Conservation (phyloP, 2,888 invertebrate species). For the Napeogenes sylphis region DNA sequence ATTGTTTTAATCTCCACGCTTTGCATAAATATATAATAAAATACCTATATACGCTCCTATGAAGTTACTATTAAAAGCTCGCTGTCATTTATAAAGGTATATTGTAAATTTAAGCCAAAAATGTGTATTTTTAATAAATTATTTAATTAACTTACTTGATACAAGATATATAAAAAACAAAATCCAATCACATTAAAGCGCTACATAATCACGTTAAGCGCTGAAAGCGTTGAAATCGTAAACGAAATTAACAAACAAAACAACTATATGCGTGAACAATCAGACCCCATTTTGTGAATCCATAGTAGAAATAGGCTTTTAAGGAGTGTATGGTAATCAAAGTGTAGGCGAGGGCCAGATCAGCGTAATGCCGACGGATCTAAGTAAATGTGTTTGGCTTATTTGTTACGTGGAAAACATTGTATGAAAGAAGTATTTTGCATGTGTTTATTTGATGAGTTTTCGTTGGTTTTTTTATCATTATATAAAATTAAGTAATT, state of each 20-base stretch:
- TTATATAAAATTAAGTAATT: no score
- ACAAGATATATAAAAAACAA: constrained; percentile 5
- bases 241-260: constrained; percentile 23
- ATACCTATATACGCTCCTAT: not conserved
- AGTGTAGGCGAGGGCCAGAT: constrained; percentile 53
- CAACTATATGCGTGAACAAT: constrained; percentile 23
- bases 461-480: no score
- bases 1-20: constrained; percentile 56
- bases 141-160: no score
- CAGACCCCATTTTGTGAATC: constrained; percentile 39
- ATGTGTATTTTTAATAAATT: no score
- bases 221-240: constrained; percentile 21
- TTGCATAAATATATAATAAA: constrained; percentile 39
- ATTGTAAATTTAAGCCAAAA: not conserved
- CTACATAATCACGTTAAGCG: not conserved
- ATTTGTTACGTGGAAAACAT: constrained; percentile 36
- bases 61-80: not conserved
- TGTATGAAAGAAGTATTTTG: constrained; percentile 17
- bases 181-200: not conserved
- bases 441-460: no score
- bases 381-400: constrained; percentile 62
- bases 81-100: not conserved
- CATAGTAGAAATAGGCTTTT: constrained; percentile 48
- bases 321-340: constrained; percentile 68
- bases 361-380: constrained; percentile 58